phyloP scores from a whole-genome alignment of 2,113 vertebrate genomes.

The Gadus chalcogrammus region DNA sequence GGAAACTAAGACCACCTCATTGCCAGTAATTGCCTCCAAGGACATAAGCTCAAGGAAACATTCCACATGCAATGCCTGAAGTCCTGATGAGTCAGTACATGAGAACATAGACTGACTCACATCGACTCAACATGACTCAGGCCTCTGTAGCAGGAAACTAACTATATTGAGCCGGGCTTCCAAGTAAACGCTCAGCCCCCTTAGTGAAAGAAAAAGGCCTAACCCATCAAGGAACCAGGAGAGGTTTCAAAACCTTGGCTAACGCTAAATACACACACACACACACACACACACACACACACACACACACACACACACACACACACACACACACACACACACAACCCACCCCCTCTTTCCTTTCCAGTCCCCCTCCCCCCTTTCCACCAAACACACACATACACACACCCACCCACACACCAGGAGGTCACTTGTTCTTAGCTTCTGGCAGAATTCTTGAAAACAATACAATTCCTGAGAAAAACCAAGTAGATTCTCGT shows the following conservation, averaged over 20 bases:
- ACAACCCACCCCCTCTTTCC: slow-evolving; percentile 51
- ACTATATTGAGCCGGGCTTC: slow-evolving; percentile 24
- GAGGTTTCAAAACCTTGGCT: slow-evolving; percentile 34
- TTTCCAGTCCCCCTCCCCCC: slow-evolving; percentile 39
- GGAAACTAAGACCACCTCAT: too few species aligned
- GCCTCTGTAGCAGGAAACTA: slow-evolving; percentile 45
- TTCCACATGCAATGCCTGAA: slow-evolving; percentile 12
- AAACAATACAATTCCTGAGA: slow-evolving; percentile 54
- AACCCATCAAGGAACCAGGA: slow-evolving; percentile 44
- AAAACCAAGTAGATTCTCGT: slow-evolving; percentile 28
- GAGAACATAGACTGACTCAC: slow-evolving; percentile 34
- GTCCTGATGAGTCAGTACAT: slow-evolving; percentile 34
- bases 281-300: slow-evolving; percentile 42
- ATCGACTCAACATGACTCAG: slow-evolving; percentile 55
- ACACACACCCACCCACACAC: slow-evolving; percentile 48
- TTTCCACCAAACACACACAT: slow-evolving; percentile 40
- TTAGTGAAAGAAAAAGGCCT: slow-evolving; percentile 7
- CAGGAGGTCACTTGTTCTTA: slow-evolving; percentile 58
- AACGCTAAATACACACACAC: slow-evolving; percentile 28
- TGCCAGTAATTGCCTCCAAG: slow-evolving; percentile 2
- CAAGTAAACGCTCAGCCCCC: slow-evolving; percentile 36
- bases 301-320: slow-evolving; percentile 21
- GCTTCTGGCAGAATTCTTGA: slow-evolving; percentile 55
- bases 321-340: slow-evolving; percentile 36
- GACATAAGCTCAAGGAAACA: slow-evolving; percentile 3